A percentile compares a stretch with the other conserved stretches of the same genome.
These are phyloP conservation scores for Mechanitis messenoides DNA, from an alignment of 2,888 invertebrate genomes.

Conservation along the genomic window DNA sequence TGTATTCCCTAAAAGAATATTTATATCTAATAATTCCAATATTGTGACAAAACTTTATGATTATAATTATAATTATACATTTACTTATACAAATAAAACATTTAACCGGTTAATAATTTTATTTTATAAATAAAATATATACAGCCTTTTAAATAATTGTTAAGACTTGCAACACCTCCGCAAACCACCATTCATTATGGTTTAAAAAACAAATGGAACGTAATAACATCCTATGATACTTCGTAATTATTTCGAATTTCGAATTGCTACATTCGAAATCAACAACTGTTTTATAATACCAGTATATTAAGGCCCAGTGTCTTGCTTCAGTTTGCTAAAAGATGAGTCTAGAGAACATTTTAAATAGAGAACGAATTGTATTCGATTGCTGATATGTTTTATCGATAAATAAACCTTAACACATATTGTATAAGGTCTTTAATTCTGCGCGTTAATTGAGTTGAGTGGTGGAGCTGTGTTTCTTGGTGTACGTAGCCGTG, in stretches of 20 bases:
- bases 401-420: slow-evolving; percentile 14
- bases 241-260: slow-evolving; percentile 56
- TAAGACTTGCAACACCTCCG: slow-evolving; percentile 44
- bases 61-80: slow-evolving; percentile 8
- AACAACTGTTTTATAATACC: slow-evolving; percentile 56
- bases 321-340: slow-evolving; percentile 35
- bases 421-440: not conserved
- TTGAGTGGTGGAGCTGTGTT: slow-evolving; percentile 11
- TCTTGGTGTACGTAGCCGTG: slow-evolving; percentile 25
- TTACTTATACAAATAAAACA: slow-evolving; percentile 14
- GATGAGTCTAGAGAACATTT: slow-evolving; percentile 30
- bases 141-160: slow-evolving; percentile 28
- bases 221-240: slow-evolving; percentile 50
- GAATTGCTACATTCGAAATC: slow-evolving; percentile 54
- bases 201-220: slow-evolving; percentile 54
- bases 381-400: not conserved
- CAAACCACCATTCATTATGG: slow-evolving; percentile 44
- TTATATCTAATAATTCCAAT: not conserved
- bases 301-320: slow-evolving; percentile 39
- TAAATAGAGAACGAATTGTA: slow-evolving; percentile 4
- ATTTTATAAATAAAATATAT: slow-evolving; percentile 15
- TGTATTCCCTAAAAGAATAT: not conserved
- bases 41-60: slow-evolving; percentile 9
- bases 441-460: slow-evolving; percentile 9
- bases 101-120: slow-evolving; percentile 19